Conservation (phyloP, 2,888 invertebrate genomes). For the Malachius bipustulatus region DNA sequence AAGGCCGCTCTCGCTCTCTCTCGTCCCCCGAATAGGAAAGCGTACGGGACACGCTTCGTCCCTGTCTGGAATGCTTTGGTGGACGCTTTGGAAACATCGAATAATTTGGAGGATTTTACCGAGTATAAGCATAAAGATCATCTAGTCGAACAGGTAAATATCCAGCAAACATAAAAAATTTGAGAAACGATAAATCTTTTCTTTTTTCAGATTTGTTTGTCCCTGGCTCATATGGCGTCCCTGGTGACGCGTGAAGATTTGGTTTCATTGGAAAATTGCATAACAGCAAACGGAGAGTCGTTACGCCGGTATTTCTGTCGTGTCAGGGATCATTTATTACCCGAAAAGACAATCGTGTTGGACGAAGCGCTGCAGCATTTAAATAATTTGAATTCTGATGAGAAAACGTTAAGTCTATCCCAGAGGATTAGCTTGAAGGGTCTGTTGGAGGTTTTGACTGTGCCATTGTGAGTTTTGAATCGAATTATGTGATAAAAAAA, state of each 20-base stretch:
- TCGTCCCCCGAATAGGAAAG: conserved; percentile 45
- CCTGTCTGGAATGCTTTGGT: conserved; percentile 60
- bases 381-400: no score
- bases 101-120: conserved; percentile 65
- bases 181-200: conserved; percentile 9
- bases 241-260: conserved; percentile 49
- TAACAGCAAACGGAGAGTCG: conserved; percentile 38
- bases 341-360: conserved; percentile 31
- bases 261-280: conserved; percentile 39
- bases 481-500: no score
- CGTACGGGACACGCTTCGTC: conserved; percentile 51
- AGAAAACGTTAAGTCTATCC: no score
- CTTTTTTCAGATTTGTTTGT: conserved; percentile 54
- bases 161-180: conserved; percentile 5
- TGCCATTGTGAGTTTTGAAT: no score
- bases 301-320: conserved; percentile 32
- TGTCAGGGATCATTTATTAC: conserved; percentile 34
- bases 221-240: conserved; percentile 58
- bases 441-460: no score
- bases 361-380: no score
- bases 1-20: conserved; percentile 71
- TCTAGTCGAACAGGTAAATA: conserved; percentile 65
- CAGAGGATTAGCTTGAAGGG: no score
- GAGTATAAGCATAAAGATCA: conserved; percentile 80
- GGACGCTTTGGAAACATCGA: conserved; percentile 63